Evolutionary conservation across 2,888 invertebrate genomes (phyloP).

Genomic region (Papilio gigon): DNA sequence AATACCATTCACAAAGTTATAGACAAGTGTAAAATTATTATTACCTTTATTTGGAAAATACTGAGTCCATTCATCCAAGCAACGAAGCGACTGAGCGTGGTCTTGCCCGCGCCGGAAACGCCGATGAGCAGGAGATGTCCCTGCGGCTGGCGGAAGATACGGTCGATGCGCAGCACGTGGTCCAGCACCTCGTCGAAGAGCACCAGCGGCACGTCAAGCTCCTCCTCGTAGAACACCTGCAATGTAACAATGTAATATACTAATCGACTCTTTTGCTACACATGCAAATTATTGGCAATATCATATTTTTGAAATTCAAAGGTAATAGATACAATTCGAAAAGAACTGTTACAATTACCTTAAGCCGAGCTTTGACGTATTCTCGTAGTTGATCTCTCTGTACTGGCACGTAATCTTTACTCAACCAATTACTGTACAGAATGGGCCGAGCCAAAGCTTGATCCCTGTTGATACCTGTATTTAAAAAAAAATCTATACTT

Average conservation of each 20-base stretch:
- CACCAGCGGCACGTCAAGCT: constrained; percentile 98
- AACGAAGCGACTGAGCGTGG: constrained; percentile 98
- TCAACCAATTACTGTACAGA: constrained; percentile 99
- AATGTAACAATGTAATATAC: background rate
- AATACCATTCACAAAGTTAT: too few relatives aligned
- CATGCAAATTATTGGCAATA: too few relatives aligned
- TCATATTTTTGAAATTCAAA: too few relatives aligned
- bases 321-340: background rate
- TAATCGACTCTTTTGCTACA: background rate
- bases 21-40: too few relatives aligned
- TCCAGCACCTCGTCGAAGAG: constrained; percentile 99
- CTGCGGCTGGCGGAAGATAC: constrained; percentile 99
- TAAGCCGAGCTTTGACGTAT: constrained; percentile 97
- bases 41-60: constrained; percentile 98
- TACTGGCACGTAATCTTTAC: constrained; percentile 98
- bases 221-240: constrained; percentile 98
- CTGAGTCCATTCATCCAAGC: constrained; percentile 99
- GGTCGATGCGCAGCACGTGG: constrained; percentile 98
- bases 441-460: constrained; percentile 96
- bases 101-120: constrained; percentile 99
- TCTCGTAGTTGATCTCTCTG: constrained; percentile 96
- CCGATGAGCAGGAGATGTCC: constrained; percentile 99
- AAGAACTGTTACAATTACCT: too few relatives aligned
- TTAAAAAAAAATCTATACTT: constrained; percentile 2
- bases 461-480: constrained; percentile 89